Base-by-base conservation (phyloP, 2,888 invertebrate genomes). In the Drosophila pegasa region DNA sequence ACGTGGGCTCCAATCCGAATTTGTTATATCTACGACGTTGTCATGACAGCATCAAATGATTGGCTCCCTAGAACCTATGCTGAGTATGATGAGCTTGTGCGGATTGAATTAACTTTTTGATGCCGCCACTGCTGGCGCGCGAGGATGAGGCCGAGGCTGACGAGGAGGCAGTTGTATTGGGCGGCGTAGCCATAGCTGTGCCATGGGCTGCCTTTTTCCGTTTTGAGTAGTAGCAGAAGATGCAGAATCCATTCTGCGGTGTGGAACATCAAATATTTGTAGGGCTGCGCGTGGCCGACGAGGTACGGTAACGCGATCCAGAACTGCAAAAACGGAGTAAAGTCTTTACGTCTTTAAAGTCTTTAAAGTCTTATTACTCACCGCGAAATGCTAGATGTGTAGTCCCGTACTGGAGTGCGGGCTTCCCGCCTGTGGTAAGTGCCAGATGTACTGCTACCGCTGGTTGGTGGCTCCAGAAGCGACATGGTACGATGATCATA, bases 231-330 rank as follows among this genome's bases (percentile, higher is more conserved):
- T 92, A 91, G 70, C 91, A 91, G 75, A 91, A 91, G 69, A 91
- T 91, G 78, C 91, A 91, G 85, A 91, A 91, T 54, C 91, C 91
- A 78, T 91, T 91, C 85, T 91, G 91, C 69, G 91, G 91, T 74
- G 91, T 91, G 83, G 91, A 86, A 90, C 91, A 91, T 92, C 92
- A 92, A 92, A 92, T 92, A 56, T 92, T 92, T 76, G 91, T 92
- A n/a, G 92, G 92, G 65, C 92, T 92, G 61, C 91, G 90, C 5
- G 92, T 85, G 16, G 90, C 86, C 20, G 92, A 91, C 27, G 92
- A 89, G 52, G 90, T 91, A 54, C 92, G 92, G 61, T 91, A 90
- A 29, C 89, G 91, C 5, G 92, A 84, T 57, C 90, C 91, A 29
- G 91, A 90, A 62, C 92, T 92, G 51, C 1, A 16, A 47, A n/a